Percentiles rank a stretch among this genome's conserved stretches.
Evolutionary conservation across 1,140 invertebrate genomes (phyloP).

Genomic region (Atta cephalotes): DNA sequence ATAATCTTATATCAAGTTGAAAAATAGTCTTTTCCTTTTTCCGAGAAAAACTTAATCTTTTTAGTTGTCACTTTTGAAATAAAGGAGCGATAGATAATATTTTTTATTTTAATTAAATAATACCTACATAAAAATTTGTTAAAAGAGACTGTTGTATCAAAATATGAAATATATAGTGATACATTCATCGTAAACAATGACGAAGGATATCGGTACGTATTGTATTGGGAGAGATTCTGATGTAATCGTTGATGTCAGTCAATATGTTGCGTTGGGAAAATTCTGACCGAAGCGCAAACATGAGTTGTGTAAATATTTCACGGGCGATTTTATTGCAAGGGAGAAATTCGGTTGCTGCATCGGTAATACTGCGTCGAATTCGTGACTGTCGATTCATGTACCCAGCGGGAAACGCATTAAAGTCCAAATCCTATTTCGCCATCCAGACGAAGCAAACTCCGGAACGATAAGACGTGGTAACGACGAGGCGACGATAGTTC

Average conservation of each 20-base stretch:
- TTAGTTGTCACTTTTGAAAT: too few species aligned
- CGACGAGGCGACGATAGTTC: constrained; percentile 56
- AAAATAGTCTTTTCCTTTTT: too few species aligned
- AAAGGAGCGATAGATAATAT: too few species aligned
- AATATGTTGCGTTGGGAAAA: constrained; percentile 31
- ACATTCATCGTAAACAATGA: constrained; percentile 4
- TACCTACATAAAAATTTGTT: too few species aligned
- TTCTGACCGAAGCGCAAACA: constrained; percentile 37
- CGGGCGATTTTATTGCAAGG: constrained; percentile 51
- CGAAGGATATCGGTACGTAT: constrained; percentile 1
- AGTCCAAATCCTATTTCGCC: constrained; percentile 63
- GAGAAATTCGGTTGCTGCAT: constrained; percentile 43
- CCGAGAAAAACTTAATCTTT: too few species aligned
- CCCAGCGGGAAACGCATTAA: constrained; percentile 56
- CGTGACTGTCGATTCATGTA: constrained; percentile 61
- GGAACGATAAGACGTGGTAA: constrained; percentile 58
- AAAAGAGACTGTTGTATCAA: background rate
- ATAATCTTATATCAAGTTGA: too few species aligned
- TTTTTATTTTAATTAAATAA: background rate
- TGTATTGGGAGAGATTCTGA: background rate
- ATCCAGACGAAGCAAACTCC: constrained; percentile 58
- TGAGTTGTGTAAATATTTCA: constrained; percentile 61
- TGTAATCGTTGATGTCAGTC: constrained; percentile 38
- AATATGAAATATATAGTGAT: background rate
- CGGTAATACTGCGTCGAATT: constrained; percentile 49